Conservation (phyloP, 2,888 invertebrate genomes). For the Phragmatobia fuliginosa region DNA sequence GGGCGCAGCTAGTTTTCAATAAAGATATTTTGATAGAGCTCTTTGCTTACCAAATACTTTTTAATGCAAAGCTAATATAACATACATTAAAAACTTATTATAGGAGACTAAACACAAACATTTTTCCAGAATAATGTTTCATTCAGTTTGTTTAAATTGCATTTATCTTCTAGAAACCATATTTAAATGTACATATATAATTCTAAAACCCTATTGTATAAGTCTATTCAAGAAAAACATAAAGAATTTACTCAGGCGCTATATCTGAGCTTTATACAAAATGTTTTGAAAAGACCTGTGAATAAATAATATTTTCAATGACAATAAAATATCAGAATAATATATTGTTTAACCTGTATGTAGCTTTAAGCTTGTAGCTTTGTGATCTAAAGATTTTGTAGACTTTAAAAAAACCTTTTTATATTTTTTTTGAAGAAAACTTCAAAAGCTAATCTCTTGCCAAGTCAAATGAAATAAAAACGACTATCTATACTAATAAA, state of each 20-base stretch:
- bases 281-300: background rate
- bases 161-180: background rate
- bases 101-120: background rate
- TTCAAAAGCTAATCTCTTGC: too few species aligned
- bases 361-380: background rate
- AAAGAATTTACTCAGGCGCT: background rate
- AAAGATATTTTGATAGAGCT: background rate
- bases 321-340: background rate
- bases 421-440: too few species aligned
- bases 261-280: conserved; percentile 1
- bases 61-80: background rate
- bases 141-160: background rate
- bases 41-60: background rate
- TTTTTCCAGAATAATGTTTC: background rate
- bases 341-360: background rate
- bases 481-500: too few species aligned
- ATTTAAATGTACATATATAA: background rate
- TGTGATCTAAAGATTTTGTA: too few species aligned
- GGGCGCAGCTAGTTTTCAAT: background rate
- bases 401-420: too few species aligned
- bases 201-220: conserved; percentile 6
- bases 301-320: background rate
- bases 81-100: background rate
- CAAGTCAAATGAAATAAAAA: too few species aligned
- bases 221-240: background rate